Evolutionary conservation across 2,888 invertebrate species (phyloP).

Genomic region (Anthophora plumipes): DNA sequence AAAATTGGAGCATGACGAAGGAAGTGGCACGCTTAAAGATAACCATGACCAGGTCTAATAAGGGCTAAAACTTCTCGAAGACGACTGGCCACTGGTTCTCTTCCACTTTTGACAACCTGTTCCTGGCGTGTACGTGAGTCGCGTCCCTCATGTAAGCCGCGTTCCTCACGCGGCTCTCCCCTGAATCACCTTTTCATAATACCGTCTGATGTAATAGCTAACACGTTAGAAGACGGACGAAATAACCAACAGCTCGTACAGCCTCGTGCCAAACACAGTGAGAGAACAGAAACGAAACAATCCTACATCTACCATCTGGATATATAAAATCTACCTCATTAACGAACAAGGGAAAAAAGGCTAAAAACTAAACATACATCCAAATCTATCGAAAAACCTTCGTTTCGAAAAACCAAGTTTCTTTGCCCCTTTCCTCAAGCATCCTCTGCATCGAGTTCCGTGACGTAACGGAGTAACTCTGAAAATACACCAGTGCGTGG

Average conservation of each 20-base stretch:
- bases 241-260: conserved; percentile 40
- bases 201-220: conserved; percentile 64
- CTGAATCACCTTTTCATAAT: conserved; percentile 72
- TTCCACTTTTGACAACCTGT: conserved; percentile 56
- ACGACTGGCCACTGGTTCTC: background rate
- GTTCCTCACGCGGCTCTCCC: conserved; percentile 53
- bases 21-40: conserved; percentile 14
- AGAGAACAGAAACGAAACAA: conserved; percentile 8
- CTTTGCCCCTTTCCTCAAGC: conserved; percentile 7
- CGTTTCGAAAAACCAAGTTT: background rate
- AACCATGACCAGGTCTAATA: conserved; percentile 1
- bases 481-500: conserved; percentile 47
- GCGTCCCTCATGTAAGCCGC: conserved; percentile 30
- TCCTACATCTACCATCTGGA: no score
- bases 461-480: conserved; percentile 57
- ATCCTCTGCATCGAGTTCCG: conserved; percentile 19
- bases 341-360: no score
- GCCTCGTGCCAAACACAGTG: conserved; percentile 33
- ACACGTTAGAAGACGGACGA: conserved; percentile 48
- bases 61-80: conserved; percentile 29
- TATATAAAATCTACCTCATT: no score
- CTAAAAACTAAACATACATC: background rate
- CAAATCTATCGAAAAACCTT: background rate
- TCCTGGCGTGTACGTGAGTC: conserved; percentile 13
- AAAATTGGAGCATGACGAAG: conserved; percentile 21